These are phyloP conservation scores for Paraplagusia blochii DNA, from an alignment of 2,113 vertebrate genomes.

Conservation along the genomic window DNA sequence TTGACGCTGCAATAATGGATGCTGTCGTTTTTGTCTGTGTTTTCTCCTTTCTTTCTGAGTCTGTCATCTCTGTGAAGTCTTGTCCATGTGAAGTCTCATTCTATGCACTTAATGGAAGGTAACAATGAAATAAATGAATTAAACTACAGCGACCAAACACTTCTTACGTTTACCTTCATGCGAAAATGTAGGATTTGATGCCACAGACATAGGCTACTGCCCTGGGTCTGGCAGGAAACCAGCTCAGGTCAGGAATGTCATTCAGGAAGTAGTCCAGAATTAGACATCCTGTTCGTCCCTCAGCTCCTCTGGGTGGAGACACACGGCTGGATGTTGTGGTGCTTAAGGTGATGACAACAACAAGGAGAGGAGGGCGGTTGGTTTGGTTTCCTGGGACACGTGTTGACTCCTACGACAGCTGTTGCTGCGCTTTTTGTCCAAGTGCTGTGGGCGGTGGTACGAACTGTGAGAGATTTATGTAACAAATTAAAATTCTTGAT, in stretches of 20 bases:
- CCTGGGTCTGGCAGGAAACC: slow-evolving; percentile 67
- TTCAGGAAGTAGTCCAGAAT: slow-evolving; percentile 78
- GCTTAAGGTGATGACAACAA: slow-evolving; percentile 59
- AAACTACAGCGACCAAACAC: too few relatives aligned
- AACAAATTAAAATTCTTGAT: too few relatives aligned
- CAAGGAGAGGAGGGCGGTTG: neutral
- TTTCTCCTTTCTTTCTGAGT: slow-evolving; percentile 17
- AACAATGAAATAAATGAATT: slow-evolving; percentile 37
- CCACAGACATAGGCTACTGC: slow-evolving; percentile 3
- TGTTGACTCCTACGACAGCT: too few relatives aligned
- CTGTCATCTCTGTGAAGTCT: slow-evolving; percentile 23
- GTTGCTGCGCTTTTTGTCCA: too few relatives aligned
- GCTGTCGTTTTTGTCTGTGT: slow-evolving; percentile 27
- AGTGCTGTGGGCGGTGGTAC: too few relatives aligned
- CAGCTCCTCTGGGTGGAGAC: slow-evolving; percentile 53
- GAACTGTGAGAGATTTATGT: too few relatives aligned
- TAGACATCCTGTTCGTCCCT: slow-evolving; percentile 76
- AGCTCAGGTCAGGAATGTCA: slow-evolving; percentile 78
- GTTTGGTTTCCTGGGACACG: slow-evolving; percentile 3
- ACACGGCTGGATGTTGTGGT: slow-evolving; percentile 28
- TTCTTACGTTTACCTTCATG: too few relatives aligned
- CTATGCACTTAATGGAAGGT: slow-evolving; percentile 35
- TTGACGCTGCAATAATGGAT: slow-evolving; percentile 20
- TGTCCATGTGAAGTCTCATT: slow-evolving; percentile 31
- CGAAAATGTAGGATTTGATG: neutral